Evolutionary conservation across 2,888 invertebrate genomes (phyloP).

Genomic region (Dorcus parallelipipedus): DNA sequence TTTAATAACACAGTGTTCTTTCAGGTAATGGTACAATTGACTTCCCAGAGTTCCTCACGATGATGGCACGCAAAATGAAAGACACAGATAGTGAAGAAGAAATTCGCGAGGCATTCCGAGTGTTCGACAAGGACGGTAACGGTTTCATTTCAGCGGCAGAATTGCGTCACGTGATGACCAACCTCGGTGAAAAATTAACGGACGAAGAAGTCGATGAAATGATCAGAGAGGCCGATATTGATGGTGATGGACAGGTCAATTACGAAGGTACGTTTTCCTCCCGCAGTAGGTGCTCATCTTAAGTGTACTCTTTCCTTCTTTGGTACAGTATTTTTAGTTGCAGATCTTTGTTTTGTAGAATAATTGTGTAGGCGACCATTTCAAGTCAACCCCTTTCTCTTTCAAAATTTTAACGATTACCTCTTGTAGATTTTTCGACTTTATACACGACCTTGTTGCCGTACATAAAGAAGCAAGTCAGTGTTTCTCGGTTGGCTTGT

Average conservation of each 20-base stretch:
- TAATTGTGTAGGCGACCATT: no score
- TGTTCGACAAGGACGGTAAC: constrained; percentile 99
- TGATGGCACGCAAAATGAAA: constrained; percentile 99
- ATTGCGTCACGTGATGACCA: constrained; percentile 99
- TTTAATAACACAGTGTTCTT: background rate
- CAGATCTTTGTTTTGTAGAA: no score
- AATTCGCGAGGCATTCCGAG: constrained; percentile 98
- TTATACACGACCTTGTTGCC: no score
- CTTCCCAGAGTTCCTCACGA: constrained; percentile 99
- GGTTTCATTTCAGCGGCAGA: constrained; percentile 98
- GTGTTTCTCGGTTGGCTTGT: no score
- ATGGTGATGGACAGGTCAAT: constrained; percentile 98
- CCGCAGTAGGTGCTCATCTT: no score
- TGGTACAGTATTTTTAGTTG: no score
- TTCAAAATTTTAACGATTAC: no score
- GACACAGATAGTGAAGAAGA: constrained; percentile 99
- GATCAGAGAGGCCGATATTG: constrained; percentile 98
- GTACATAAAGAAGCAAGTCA: no score
- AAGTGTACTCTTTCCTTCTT: no score
- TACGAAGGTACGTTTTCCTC: constrained; percentile 70
- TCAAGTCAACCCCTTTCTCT: no score
- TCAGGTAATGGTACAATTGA: constrained; percentile 99
- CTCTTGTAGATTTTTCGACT: no score
- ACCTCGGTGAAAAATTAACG: constrained; percentile 98
- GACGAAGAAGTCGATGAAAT: constrained; percentile 99